phyloP scores from a whole-genome alignment of 2,113 vertebrate species.

The Eurypyga helias region DNA sequence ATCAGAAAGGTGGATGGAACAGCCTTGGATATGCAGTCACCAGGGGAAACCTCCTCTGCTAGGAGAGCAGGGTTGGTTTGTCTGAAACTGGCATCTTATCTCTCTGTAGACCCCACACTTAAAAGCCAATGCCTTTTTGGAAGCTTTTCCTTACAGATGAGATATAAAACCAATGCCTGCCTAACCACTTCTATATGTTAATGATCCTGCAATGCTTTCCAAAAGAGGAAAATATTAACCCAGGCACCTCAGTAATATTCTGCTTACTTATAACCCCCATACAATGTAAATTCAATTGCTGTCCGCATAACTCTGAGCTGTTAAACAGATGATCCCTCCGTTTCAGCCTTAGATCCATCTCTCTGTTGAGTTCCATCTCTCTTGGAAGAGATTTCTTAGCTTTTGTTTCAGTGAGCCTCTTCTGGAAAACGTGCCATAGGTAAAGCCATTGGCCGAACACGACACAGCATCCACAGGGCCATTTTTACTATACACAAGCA shows the following conservation, averaged over 20 bases:
- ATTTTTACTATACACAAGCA: not conserved
- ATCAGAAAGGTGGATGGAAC: not conserved
- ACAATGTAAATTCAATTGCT: conserved; percentile 25
- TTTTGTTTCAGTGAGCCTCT: not conserved
- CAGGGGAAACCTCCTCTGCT: not conserved
- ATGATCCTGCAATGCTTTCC: not conserved
- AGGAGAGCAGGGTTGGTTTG: not conserved
- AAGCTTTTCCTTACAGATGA: conserved; percentile 27
- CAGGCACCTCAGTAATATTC: not conserved
- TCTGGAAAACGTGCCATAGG: not conserved
- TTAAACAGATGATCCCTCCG: conserved; percentile 1
- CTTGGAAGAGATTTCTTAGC: conserved; percentile 7
- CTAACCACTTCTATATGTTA: conserved; percentile 22
- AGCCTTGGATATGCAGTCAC: not conserved
- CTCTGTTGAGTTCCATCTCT: not conserved
- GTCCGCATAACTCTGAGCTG: conserved; percentile 8
- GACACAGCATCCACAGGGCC: conserved; percentile 17
- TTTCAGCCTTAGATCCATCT: not conserved
- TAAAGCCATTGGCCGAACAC: not conserved
- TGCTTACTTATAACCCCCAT: not conserved
- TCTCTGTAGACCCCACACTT: not conserved
- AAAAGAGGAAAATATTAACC: conserved; percentile 42
- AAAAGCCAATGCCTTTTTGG: conserved; percentile 29
- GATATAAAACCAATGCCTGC: not conserved
- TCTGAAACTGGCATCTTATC: not conserved